A percentile compares a stretch with the other conserved stretches of the same genome.
Evolutionary conservation across 2,888 invertebrate genomes (phyloP).

Genomic region (Agonopterix subpropinquella): DNA sequence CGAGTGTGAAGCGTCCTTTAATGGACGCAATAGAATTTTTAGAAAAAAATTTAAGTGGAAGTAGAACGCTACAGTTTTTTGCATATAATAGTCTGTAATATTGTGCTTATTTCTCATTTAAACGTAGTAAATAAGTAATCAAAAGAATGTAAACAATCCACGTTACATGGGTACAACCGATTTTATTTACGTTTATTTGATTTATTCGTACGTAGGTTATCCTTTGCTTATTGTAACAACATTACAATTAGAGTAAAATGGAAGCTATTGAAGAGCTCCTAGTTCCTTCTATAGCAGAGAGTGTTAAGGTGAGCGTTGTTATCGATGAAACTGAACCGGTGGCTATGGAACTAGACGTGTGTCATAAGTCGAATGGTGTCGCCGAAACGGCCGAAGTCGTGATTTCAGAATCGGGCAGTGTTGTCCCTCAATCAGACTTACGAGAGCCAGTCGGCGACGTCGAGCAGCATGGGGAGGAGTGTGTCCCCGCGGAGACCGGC

Average conservation of each 20-base stretch:
- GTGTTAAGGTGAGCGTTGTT: conserved; percentile 29
- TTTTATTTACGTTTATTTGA: conserved; percentile 22
- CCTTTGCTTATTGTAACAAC: conserved; percentile 17
- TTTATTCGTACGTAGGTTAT: conserved; percentile 41
- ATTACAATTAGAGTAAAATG: conserved; percentile 22
- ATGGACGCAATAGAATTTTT: background rate
- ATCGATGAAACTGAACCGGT: conserved; percentile 26
- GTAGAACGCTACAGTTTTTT: background rate
- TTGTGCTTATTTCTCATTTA: background rate
- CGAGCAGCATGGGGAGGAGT: too few species aligned
- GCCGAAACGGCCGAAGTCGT: conserved; percentile 27
- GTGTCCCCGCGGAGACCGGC: background rate
- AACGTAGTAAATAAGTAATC: background rate
- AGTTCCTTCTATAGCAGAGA: conserved; percentile 26
- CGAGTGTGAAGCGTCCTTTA: background rate
- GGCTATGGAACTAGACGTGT: conserved; percentile 34
- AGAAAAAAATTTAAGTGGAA: background rate
- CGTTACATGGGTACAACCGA: background rate
- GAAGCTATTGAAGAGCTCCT: conserved; percentile 37
- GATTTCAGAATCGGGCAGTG: background rate
- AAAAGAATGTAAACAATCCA: background rate
- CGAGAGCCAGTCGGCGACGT: background rate
- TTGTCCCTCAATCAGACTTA: background rate
- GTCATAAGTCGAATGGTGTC: conserved; percentile 59
- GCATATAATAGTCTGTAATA: background rate